A percentile compares a stretch with the other conserved stretches of the same genome.
Conservation (phyloP, 2,113 vertebrate genomes). For the Zapornia atra region DNA sequence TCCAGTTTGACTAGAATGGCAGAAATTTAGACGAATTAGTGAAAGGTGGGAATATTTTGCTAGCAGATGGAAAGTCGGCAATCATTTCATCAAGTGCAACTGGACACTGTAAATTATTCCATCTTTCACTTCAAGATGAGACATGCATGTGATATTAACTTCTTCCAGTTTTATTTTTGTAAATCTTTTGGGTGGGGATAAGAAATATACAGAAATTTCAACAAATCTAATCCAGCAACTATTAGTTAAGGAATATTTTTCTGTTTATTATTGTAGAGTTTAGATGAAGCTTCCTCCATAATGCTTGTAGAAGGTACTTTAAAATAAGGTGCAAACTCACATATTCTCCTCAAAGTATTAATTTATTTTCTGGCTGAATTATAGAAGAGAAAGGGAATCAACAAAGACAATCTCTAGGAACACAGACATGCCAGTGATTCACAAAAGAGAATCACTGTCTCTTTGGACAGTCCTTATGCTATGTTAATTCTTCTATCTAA, state of each 20-base stretch:
- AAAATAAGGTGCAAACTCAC: rapidly evolving
- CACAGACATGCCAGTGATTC: not conserved
- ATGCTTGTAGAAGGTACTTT: not conserved
- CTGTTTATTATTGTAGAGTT: not conserved
- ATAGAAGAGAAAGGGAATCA: not conserved
- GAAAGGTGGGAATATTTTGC: conserved; percentile 70
- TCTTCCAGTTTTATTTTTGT: not conserved
- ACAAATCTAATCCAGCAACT: not conserved
- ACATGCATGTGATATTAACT: not conserved
- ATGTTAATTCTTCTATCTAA: not conserved
- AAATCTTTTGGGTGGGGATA: not conserved
- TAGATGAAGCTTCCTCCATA: not conserved
- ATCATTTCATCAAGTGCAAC: conserved; percentile 71
- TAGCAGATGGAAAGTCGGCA: conserved; percentile 62
- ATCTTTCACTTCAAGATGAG: conserved; percentile 16
- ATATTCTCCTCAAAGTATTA: not conserved
- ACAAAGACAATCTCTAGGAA: not conserved
- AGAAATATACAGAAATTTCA: not conserved
- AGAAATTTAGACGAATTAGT: conserved; percentile 74
- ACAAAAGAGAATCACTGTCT: not conserved
- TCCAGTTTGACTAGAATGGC: conserved; percentile 70
- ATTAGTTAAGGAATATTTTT: rapidly evolving
- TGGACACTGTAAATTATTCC: conserved; percentile 64
- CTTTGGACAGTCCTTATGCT: not conserved
- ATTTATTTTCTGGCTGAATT: not conserved